Percentiles rank a stretch among this genome's conserved stretches.
Conservation (phyloP, 2,888 invertebrate genomes). For the Diadegma fenestrale region DNA sequence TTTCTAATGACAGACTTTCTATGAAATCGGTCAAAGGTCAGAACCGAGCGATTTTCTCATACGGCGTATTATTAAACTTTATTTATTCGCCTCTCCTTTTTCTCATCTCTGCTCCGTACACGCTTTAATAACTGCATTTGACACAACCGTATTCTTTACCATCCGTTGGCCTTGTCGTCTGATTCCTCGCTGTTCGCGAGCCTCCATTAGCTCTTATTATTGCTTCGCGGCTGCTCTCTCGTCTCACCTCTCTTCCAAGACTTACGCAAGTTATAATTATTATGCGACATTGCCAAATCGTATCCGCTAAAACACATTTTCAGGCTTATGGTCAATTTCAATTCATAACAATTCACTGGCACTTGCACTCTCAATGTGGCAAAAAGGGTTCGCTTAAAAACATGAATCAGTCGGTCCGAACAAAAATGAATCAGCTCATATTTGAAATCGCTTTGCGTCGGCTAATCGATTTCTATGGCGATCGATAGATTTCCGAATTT, state of each 20-base stretch:
- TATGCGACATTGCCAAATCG: slow-evolving; percentile 26
- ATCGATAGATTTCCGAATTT: no score
- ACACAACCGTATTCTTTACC: slow-evolving; percentile 65
- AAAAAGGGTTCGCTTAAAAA: no score
- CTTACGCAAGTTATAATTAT: slow-evolving; percentile 61
- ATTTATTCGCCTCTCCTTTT: slow-evolving; percentile 67
- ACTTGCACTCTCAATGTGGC: no score
- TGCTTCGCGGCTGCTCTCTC: not conserved
- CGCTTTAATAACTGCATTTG: slow-evolving; percentile 72
- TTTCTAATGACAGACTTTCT: slow-evolving; percentile 1
- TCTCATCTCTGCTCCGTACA: slow-evolving; percentile 49
- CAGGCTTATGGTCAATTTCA: not conserved
- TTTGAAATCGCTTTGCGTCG: no score
- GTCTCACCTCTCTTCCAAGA: slow-evolving; percentile 28
- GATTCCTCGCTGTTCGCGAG: slow-evolving; percentile 62
- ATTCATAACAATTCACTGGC: not conserved
- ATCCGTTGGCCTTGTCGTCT: slow-evolving; percentile 72
- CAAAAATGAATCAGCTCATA: no score
- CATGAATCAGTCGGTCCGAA: no score
- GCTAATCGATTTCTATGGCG: no score
- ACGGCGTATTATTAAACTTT: slow-evolving; percentile 68
- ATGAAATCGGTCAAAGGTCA: slow-evolving; percentile 67
- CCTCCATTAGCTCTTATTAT: slow-evolving; percentile 30
- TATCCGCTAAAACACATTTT: not conserved
- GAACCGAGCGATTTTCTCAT: slow-evolving; percentile 37